Evolutionary conservation across 1,140 invertebrate genomes (phyloP).

Genomic region (Tribolium castaneum): DNA sequence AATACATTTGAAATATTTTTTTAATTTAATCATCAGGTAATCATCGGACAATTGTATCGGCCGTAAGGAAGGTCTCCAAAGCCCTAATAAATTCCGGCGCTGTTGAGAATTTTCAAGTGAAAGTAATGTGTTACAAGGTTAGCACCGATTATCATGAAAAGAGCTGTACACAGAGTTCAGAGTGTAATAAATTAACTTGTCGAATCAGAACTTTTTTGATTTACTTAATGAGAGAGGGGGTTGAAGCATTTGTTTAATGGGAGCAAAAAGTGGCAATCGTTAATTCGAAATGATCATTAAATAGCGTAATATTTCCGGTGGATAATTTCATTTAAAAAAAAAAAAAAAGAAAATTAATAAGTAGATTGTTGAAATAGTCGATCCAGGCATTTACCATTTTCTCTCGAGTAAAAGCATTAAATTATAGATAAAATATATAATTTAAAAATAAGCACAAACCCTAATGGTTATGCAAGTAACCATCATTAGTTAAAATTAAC

Average conservation of each 20-base stretch:
- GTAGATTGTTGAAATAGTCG: slow-evolving; percentile 8
- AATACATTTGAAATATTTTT: too few relatives aligned
- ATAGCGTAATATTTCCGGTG: slow-evolving; percentile 3
- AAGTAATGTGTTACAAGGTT: background rate
- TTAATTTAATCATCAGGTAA: too few relatives aligned
- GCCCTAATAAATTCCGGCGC: background rate
- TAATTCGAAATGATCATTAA: slow-evolving; percentile 4
- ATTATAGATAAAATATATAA: slow-evolving; percentile 16
- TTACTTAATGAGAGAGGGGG: background rate
- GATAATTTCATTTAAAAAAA: background rate
- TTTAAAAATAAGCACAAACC: slow-evolving; percentile 10
- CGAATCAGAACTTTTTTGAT: background rate
- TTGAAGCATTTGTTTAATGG: background rate
- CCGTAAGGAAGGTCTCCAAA: background rate
- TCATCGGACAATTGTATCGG: too few relatives aligned
- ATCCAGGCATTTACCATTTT: slow-evolving; percentile 4
- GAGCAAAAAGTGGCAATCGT: background rate
- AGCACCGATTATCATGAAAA: background rate
- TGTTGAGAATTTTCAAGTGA: background rate
- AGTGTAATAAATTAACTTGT: background rate
- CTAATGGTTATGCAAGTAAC: slow-evolving; percentile 1
- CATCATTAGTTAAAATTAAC: slow-evolving; percentile 8
- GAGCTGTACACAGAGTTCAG: background rate
- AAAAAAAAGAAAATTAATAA: slow-evolving; percentile 28
- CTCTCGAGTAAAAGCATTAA: background rate